A percentile compares a stretch with the other conserved stretches of the same genome.
Conservation (phyloP, 1,140 invertebrate genomes). For the Macrostomum lignano region DNA sequence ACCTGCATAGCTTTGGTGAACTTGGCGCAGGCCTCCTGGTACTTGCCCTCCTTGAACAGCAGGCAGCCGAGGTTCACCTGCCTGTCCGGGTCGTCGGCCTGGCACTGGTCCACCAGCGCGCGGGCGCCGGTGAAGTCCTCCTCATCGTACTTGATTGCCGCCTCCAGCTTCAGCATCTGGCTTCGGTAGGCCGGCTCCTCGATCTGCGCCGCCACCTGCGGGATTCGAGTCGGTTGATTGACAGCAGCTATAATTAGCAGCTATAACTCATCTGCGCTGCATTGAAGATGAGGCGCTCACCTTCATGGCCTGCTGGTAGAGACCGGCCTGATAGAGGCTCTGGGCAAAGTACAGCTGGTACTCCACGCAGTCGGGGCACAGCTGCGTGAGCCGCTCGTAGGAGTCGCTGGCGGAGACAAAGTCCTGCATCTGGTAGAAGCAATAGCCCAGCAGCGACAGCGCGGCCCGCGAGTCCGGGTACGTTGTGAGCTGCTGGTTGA, state of each 20-base stretch:
- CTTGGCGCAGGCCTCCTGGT: conserved; percentile 65
- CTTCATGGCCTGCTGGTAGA: conserved; percentile 66
- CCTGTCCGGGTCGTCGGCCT: conserved; percentile 58
- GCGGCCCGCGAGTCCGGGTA: conserved; percentile 38
- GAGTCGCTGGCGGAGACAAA: conserved; percentile 59
- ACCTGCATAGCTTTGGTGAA: conserved; percentile 49
- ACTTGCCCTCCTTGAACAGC: conserved; percentile 62
- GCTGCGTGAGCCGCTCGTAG: conserved; percentile 48
- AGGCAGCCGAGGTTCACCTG: conserved; percentile 86
- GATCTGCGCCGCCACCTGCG: background rate
- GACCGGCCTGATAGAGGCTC: conserved; percentile 47
- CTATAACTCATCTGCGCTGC: too few species aligned
- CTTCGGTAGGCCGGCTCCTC: background rate
- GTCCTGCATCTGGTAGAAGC: conserved; percentile 65
- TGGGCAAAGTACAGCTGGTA: conserved; percentile 79
- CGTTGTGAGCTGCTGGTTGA: background rate
- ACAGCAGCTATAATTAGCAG: background rate
- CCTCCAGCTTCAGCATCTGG: conserved; percentile 40
- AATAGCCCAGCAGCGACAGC: conserved; percentile 59
- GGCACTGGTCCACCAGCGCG: conserved; percentile 53
- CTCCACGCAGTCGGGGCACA: conserved; percentile 25
- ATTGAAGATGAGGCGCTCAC: too few species aligned
- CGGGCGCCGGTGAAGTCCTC: conserved; percentile 40
- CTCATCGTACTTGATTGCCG: conserved; percentile 83
- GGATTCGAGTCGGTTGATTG: background rate